A percentile compares a stretch with the other conserved stretches of the same genome.
These are phyloP conservation scores for Gambusia holbrooki DNA, from an alignment of 2,113 vertebrate species.

Conservation along the genomic window DNA sequence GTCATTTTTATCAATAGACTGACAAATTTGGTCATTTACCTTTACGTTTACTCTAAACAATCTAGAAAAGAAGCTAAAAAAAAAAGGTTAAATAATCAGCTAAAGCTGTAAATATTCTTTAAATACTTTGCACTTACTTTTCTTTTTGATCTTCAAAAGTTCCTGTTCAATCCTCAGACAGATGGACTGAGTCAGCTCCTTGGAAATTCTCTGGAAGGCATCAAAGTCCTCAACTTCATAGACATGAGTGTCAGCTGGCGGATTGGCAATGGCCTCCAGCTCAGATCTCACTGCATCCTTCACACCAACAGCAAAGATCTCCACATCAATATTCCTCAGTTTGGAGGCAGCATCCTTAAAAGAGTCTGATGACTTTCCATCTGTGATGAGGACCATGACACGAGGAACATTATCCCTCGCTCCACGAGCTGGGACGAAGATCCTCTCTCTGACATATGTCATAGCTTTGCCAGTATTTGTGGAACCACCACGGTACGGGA, in stretches of 20 bases:
- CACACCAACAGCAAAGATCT: conserved; percentile 98
- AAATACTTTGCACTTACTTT: conserved; percentile 83
- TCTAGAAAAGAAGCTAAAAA: background rate
- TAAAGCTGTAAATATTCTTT: background rate
- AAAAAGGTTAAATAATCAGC: background rate
- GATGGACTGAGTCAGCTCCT: conserved; percentile 96
- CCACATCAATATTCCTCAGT: conserved; percentile 91
- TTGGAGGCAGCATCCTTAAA: conserved; percentile 92
- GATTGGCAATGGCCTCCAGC: conserved; percentile 93
- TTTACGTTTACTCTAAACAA: conserved; percentile 4
- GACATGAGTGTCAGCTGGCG: conserved; percentile 91
- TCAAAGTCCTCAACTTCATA: conserved; percentile 99
- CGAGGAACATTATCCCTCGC: conserved; percentile 91
- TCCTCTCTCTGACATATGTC: conserved; percentile 94
- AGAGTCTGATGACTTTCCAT: conserved; percentile 97
- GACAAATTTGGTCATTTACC: background rate
- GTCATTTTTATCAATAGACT: conserved; percentile 13
- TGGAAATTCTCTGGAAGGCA: conserved; percentile 97
- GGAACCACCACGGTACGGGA: conserved; percentile 97
- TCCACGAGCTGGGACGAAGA: conserved; percentile 87
- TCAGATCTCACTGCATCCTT: conserved; percentile 96
- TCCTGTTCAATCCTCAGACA: conserved; percentile 98
- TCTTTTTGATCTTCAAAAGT: conserved; percentile 91
- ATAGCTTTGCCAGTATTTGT: conserved; percentile 99
- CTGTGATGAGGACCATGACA: conserved; percentile 99